Base-by-base conservation (phyloP, 2,113 vertebrate genomes). In the Syrmaticus mikado region DNA sequence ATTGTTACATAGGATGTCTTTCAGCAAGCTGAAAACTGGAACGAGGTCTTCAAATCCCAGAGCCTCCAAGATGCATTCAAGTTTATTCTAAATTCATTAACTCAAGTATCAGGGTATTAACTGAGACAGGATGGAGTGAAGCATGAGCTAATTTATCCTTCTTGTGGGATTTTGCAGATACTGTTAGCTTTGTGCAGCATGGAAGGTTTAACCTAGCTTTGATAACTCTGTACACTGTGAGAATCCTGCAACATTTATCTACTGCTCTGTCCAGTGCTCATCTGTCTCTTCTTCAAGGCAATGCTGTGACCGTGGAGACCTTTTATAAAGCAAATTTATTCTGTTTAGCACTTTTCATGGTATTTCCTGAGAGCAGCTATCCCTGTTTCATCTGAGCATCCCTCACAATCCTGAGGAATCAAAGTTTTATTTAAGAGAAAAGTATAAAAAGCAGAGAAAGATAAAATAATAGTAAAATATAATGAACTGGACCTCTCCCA, bases 21-120 rank as follows among this genome's bases (percentile, higher is more conserved):
- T 73, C 75, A 85, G 65, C 28, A 14, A 71, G 8, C 38, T 71
- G 24, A 74, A 71, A 71, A 38, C n/a, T 66, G 50, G 64, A 93
- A 90, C 55, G n/a, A 50, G 50, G 36, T 77, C 85, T 48, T 77
- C 60, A 85, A 90, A 85, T 71, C 92, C 90, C 87, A 87, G 55
- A 62, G 18, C 60, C 38, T 85, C 36, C 5, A 2, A 85, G 75
- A 80, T 34, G 75, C 40, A 77, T 77, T 85, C 60, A 67, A 93
- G 85, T 95, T 94, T 89, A 87, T 93, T 91, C 94, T 87, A 85
- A 94, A 91, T 85, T 77, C 75, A 95, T 95, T 93, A 95, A 83
- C 79, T 91, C 24, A 1, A 93, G 64, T 71, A 71, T 83, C 90
- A 77, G 72, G 53, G 50, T 90, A 93, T 94, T 87, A 90, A 74